Percentiles rank a stretch among this genome's conserved stretches.
Conservation (phyloP, 2,888 invertebrate genomes). For the Lacanobia oleracea region DNA sequence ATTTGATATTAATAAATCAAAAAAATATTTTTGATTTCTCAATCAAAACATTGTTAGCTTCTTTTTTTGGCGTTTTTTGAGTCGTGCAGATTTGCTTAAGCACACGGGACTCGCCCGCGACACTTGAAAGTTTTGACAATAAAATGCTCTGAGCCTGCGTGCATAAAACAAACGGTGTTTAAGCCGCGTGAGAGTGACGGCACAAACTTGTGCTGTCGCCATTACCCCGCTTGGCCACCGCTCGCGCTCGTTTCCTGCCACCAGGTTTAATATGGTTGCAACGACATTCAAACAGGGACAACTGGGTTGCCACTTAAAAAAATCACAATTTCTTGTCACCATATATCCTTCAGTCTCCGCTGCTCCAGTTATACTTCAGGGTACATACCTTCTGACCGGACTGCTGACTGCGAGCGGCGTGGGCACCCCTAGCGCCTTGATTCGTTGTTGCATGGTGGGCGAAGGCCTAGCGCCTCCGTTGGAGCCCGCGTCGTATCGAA, state of each 20-base stretch:
- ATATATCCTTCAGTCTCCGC: slow-evolving; percentile 65
- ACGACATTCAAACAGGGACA: not conserved
- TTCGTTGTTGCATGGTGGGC: slow-evolving; percentile 97
- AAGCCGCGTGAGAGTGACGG: too few species aligned
- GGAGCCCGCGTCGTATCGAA: slow-evolving; percentile 84
- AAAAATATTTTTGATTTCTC: not conserved
- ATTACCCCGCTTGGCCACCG: not conserved
- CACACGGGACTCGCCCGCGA: not conserved
- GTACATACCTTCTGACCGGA: slow-evolving; percentile 95
- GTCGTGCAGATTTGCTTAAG: too few species aligned
- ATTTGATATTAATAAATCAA: not conserved
- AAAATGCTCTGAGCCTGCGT: not conserved
- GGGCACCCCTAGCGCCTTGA: slow-evolving; percentile 97
- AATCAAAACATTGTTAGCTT: too few species aligned
- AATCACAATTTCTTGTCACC: not conserved
- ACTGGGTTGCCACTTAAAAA: not conserved
- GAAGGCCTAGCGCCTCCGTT: slow-evolving; percentile 90
- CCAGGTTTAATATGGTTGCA: not conserved
- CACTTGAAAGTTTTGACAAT: not conserved
- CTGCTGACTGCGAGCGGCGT: slow-evolving; percentile 97
- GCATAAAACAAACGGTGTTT: too few species aligned
- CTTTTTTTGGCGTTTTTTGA: not conserved
- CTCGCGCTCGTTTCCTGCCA: not conserved
- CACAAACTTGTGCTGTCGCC: not conserved
- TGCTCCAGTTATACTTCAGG: slow-evolving; percentile 16